Conservation (phyloP, 1,140 invertebrate species). For the Sinella curviseta region DNA sequence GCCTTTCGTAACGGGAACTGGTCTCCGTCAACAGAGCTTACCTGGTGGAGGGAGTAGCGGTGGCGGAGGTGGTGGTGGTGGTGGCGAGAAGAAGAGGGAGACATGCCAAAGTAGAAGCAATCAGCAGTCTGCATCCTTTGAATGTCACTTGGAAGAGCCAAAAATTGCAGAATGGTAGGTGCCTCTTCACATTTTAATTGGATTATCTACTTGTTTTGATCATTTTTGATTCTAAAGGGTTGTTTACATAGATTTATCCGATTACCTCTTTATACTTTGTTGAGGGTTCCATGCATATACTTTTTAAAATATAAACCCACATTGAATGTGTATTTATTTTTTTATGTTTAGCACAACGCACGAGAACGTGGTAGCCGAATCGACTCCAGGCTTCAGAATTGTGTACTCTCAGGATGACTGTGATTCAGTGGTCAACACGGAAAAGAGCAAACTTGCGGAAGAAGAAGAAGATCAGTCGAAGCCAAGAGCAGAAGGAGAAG, state of each 20-base stretch:
- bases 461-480: conserved; percentile 11
- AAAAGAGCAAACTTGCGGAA: conserved; percentile 27
- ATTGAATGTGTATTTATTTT: conserved; percentile 16
- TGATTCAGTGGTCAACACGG: neutral
- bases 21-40: conserved; percentile 4
- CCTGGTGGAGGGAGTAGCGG: neutral
- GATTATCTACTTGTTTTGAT: neutral
- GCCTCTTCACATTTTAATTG: neutral
- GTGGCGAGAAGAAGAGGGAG: neutral
- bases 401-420: neutral
- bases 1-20: conserved; percentile 10
- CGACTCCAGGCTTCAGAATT: neutral
- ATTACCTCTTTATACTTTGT: neutral
- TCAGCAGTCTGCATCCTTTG: conserved; percentile 36
- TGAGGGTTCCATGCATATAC: neutral
- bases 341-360: conserved; percentile 43
- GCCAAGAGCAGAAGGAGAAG: conserved; percentile 16
- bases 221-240: too few species aligned
- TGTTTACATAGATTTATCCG: too few species aligned
- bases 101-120: neutral
- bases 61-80: neutral
- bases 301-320: too few species aligned
- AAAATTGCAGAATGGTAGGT: conserved; percentile 45
- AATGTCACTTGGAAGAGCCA: conserved; percentile 43
- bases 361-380: conserved; percentile 37